phyloP scores from a whole-genome alignment of 2,113 vertebrate genomes.

The Pyrgilauda ruficollis region DNA sequence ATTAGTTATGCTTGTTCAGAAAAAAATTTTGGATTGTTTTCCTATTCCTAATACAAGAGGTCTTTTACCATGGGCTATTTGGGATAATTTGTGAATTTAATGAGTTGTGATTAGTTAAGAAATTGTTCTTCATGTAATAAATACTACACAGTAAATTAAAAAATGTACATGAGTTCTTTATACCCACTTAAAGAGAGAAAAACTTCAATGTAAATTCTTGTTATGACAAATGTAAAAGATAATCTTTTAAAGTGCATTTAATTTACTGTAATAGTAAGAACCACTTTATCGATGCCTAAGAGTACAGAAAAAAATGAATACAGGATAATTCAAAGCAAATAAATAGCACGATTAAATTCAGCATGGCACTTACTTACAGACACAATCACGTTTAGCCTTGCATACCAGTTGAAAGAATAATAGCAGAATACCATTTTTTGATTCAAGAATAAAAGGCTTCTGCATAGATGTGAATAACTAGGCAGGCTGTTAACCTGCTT shows the following conservation, averaged over 20 bases:
- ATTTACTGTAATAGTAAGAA: constrained; percentile 65
- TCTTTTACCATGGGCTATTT: constrained; percentile 53
- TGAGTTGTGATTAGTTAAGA: constrained; percentile 71
- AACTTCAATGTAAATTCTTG: constrained; percentile 66
- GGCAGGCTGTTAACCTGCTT: constrained; percentile 44
- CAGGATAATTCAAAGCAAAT: constrained; percentile 72
- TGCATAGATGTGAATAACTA: constrained; percentile 10
- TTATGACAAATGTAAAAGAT: constrained; percentile 73
- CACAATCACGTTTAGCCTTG: constrained; percentile 56
- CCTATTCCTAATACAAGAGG: not conserved
- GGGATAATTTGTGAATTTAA: constrained; percentile 71
- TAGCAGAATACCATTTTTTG: constrained; percentile 58
- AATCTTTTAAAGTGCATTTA: constrained; percentile 73
- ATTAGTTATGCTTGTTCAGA: constrained; percentile 27
- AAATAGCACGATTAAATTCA: constrained; percentile 71
- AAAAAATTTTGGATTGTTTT: constrained; percentile 28
- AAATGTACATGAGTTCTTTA: constrained; percentile 67
- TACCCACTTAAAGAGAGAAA: constrained; percentile 66
- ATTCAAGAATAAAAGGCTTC: constrained; percentile 60
- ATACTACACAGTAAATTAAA: constrained; percentile 72
- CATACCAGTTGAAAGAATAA: constrained; percentile 49
- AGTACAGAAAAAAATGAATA: constrained; percentile 64
- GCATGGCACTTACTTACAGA: constrained; percentile 61
- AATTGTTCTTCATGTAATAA: constrained; percentile 60
- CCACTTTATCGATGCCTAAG: constrained; percentile 53